Conservation (phyloP, 2,113 vertebrate genomes). For the Zapus hudsonius region DNA sequence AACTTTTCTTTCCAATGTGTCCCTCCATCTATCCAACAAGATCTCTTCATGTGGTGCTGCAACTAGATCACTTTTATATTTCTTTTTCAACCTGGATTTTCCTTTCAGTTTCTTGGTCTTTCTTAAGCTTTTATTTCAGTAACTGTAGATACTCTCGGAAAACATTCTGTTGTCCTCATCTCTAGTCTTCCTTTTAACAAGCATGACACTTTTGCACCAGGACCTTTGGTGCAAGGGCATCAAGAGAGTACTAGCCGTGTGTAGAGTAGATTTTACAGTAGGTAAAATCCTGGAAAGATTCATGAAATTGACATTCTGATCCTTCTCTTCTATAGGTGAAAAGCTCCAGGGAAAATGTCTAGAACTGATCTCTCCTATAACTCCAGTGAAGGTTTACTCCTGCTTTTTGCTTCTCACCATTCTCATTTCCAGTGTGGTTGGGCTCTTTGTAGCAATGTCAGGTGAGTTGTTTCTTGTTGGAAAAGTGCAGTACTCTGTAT, state of each 20-base stretch:
- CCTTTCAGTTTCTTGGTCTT: not conserved
- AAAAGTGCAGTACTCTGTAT: not conserved
- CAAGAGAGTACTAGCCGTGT: no score
- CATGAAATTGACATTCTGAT: not conserved
- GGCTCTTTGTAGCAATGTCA: fast-evolving
- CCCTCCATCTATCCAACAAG: not conserved
- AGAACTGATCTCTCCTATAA: fast-evolving
- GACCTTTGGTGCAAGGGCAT: no score
- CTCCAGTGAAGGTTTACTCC: fast-evolving
- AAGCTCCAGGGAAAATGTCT: not conserved
- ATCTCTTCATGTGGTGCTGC: no score
- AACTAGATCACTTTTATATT: not conserved
- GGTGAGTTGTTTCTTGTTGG: not conserved
- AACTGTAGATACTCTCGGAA: not conserved
- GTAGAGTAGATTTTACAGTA: no score
- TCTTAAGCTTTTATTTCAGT: not conserved
- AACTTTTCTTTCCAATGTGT: no score
- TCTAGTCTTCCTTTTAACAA: not conserved
- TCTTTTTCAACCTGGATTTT: not conserved
- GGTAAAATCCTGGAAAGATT: not conserved
- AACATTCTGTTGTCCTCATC: not conserved
- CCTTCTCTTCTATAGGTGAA: conserved; percentile 43
- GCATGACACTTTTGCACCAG: no score
- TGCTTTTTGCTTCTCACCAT: fast-evolving
- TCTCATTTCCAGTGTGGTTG: fast-evolving